Percentiles rank a stretch among this genome's conserved stretches.
Conservation (phyloP, 1,140 invertebrate genomes). For the Eumeta japonica region DNA sequence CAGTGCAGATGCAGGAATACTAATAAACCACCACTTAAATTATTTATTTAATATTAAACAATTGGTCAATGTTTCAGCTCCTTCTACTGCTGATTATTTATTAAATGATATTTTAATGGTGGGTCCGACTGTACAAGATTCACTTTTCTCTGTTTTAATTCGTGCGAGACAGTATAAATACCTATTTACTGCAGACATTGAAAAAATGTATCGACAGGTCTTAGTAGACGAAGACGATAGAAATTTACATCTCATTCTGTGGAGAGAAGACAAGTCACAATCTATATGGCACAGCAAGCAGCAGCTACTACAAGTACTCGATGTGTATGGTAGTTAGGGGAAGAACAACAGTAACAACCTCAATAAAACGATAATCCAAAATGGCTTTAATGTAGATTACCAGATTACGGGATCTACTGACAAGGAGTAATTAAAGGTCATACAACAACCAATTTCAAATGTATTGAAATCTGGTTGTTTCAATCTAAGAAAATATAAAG, state of each 20-base stretch:
- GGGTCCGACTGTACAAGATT: conserved; percentile 21
- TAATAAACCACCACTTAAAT: conserved; percentile 16
- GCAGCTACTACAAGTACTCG: conserved; percentile 31
- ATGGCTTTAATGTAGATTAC: conserved; percentile 54
- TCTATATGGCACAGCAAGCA: conserved; percentile 23
- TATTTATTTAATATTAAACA: conserved; percentile 14
- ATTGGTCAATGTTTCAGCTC: conserved; percentile 22
- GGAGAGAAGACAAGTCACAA: conserved; percentile 19
- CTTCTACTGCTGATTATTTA: conserved; percentile 20
- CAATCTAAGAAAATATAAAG: conserved; percentile 17
- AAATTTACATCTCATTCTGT: conserved; percentile 31
- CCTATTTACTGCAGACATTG: conserved; percentile 28
- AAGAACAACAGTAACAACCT: conserved; percentile 14
- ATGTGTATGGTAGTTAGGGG: conserved; percentile 22
- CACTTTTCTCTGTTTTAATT: conserved; percentile 30
- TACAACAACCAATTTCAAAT: background rate
- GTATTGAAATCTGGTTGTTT: conserved; percentile 10
- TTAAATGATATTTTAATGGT: conserved; percentile 26
- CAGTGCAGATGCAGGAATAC: conserved; percentile 11
- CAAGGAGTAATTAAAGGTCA: background rate
- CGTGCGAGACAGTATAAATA: conserved; percentile 34
- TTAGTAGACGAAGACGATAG: conserved; percentile 16
- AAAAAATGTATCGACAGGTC: conserved; percentile 20
- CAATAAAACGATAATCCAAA: conserved; percentile 21
- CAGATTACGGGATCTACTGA: conserved; percentile 30